These are phyloP conservation scores for Cepaea hortensis DNA, from an alignment of 2,888 invertebrate species.

Conservation along the genomic window DNA sequence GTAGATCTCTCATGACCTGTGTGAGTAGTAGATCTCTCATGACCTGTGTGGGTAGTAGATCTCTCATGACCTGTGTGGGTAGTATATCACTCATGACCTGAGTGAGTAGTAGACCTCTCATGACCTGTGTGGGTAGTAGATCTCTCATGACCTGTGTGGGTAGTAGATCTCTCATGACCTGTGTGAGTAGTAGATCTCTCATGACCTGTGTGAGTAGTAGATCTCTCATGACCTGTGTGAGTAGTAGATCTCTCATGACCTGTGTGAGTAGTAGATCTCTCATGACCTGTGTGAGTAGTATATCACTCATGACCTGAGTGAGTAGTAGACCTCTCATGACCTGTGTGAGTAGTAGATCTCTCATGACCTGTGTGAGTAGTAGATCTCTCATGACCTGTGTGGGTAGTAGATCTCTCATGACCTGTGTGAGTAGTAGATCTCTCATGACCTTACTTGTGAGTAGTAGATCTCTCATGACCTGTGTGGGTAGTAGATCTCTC, in stretches of 20 bases:
- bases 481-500: too few species aligned
- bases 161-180: neutral
- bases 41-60: neutral
- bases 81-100: too few species aligned
- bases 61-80: neutral
- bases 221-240: neutral
- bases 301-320: neutral
- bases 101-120: neutral
- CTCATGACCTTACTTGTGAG: conserved; percentile 9
- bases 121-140: neutral
- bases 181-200: neutral
- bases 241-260: too few species aligned
- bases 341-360: neutral
- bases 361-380: conserved; percentile 2
- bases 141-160: neutral
- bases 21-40: neutral
- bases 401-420: too few species aligned
- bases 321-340: neutral
- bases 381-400: neutral
- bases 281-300: neutral
- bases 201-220: conserved; percentile 1
- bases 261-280: neutral
- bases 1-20: neutral
- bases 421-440: too few species aligned
- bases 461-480: neutral